Evolutionary conservation across 2,888 invertebrate genomes (phyloP), one percentile per base, ranked within the genome.

Genomic region (Arrhopalites spinosus): DNA sequence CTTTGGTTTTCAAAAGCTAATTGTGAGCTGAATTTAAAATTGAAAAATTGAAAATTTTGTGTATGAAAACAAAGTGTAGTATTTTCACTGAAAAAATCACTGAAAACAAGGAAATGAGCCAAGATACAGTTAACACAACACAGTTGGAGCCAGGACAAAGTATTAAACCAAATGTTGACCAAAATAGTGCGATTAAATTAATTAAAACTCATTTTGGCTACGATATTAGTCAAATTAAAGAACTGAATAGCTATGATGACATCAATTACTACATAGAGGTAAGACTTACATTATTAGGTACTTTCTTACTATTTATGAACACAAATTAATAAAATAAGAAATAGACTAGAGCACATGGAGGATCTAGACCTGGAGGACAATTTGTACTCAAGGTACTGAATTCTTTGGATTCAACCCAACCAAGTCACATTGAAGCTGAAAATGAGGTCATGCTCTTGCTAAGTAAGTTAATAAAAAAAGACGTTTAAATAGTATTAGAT

Each of bases 371-470:
- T 0, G 47, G 53, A 20, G 72, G 71, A 56, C 80, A 82, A 56
- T 87, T 85, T 84, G 90, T 93, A 25, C 86, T 96, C 76, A 96
- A 96, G 88, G 89, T 96, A 68, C 88, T 93, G 82, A 96, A 96
- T 86, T 89, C 92, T 0, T 86, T 92, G 84, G 94, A 95, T 85
- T 93, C 95, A 0, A 87, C 89, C 83, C 91, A 92, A 66, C 84
- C 87, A 0, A 85, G 85, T 0, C 87, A 91, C 25, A 88, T 94
- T 8, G 92, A 93, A 76, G 93, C 91, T 0, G 94, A 94, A 86
- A 92, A 90, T 80, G 88, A 90, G 81, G 86, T 93, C 79, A 89
- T 94, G 88, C 85, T 91, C 47, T 91, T 89, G 84, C 87, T 94
- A 81, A 87, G 91, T 91, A 85, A 75, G 25, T 67, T 23, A 27